Base-by-base conservation (phyloP, 2,888 invertebrate species). In the Pseudococcus jackbeardsleyi region DNA sequence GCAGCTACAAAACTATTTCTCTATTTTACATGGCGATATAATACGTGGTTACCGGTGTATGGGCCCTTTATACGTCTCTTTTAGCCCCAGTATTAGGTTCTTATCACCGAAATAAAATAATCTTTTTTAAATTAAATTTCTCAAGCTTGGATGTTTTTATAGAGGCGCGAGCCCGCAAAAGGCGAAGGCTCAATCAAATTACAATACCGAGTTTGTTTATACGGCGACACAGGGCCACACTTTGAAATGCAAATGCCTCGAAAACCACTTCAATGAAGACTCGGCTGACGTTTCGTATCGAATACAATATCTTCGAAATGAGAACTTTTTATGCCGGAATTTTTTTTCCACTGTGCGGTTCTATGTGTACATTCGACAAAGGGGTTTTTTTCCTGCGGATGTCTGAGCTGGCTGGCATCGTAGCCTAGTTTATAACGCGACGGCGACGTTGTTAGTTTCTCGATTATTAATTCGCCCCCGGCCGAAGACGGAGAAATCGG, bases 191-290 rank as follows among this genome's bases (percentile, higher is more conserved):
- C 64, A 64, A 64, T 64, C 64, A 64, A 64, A 64, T 64, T 64
- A 64, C 64, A 64, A 64, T 64, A 64, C 50, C 11, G 15, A 50
- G 64, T 64, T 64, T 64, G 64, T 64, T 64, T 64, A 64, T 64
- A 19, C 22, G 64, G 50, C 64, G 64, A 64, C 64, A 64, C 26
- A 33, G 64, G 64, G 19, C 22, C 19, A 22, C 12, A 64, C 64
- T 64, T 64, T 64, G 64, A 64, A 64, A 64, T 64, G 64, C 64
- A 64, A 64, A 64, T 64, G 64, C 64, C 22, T 64, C 64, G 64
- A 22, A 64, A 64, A 64, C 64, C 64, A 64, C 64, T 64, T 64
- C 64, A 64, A 64, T 64, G 64, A 64, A 64, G 19, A 22, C 64
- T 64, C 22, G 22, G 19, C 19, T 22, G 64, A 9, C 11, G 22